phyloP scores from a whole-genome alignment of 2,888 invertebrate genomes.

The Drosophila anomalata region DNA sequence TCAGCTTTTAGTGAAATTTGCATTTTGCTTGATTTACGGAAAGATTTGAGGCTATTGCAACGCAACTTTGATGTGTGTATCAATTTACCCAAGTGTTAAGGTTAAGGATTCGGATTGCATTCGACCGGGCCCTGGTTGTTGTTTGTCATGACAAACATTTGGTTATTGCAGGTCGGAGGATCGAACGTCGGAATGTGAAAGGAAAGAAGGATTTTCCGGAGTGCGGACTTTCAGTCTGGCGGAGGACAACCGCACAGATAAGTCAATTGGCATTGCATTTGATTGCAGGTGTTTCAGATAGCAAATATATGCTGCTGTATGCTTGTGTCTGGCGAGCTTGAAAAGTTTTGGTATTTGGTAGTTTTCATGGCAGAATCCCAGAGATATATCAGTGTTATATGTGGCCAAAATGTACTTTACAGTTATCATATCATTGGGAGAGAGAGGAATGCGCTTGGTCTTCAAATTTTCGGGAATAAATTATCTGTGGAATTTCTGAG shows the following conservation, averaged over 20 bases:
- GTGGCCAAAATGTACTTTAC: not conserved
- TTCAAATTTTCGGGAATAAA: not conserved
- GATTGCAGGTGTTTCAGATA: conserved; percentile 55
- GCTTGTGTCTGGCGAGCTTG: not conserved
- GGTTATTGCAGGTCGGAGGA: conserved; percentile 51
- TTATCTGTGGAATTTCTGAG: not conserved
- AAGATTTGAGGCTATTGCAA: conserved; percentile 76
- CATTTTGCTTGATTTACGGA: conserved; percentile 78
- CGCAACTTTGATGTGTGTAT: conserved; percentile 77
- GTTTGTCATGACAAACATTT: conserved; percentile 70
- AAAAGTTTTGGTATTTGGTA: not conserved
- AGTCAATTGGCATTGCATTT: conserved; percentile 68
- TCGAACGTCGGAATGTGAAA: conserved; percentile 1
- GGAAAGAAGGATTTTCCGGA: not conserved
- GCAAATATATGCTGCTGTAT: not conserved
- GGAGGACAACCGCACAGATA: conserved; percentile 61
- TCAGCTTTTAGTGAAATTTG: conserved; percentile 68
- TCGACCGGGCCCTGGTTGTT: conserved; percentile 56
- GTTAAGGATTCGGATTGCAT: conserved; percentile 52
- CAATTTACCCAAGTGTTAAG: conserved; percentile 68
- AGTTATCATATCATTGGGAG: not conserved
- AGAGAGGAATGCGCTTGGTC: not conserved
- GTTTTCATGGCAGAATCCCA: not conserved
- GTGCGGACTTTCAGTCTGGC: conserved; percentile 7
- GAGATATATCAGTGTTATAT: not conserved